Base-by-base conservation (phyloP, 2,888 invertebrate genomes). In the Parnassius smintheus region DNA sequence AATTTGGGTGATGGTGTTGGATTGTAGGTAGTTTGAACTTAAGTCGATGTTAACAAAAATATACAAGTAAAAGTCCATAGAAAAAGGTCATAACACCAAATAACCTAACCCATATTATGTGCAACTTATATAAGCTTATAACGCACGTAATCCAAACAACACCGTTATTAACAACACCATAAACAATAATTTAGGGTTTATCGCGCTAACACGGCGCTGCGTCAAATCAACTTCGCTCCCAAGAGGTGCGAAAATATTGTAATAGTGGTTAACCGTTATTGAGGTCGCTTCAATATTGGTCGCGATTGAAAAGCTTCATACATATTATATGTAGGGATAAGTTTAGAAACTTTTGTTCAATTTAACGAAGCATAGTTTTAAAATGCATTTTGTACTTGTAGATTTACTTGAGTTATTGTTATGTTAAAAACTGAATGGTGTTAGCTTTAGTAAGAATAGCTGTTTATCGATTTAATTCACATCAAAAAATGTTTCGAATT, bases 221-320 rank as follows among this genome's bases (percentile, higher is more conserved):
- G 80, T 83, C 81, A 85, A 84, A 86, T 86, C 84, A 82, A 71
- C 69, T 71, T 65, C 48, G 71, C 68, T 76, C 82, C 79, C 81
- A 58, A 59, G 81, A 76, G 81, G 74, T 75, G 76, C 75, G 75
- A 81, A 82, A 82, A 83, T 57, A 57, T 62, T 57, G 49, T 62
- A 62, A 62, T 81, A 80, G 46, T 56, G 56, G 51, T 72, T 72
- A 74, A 57, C 52, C 65, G 63, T 58, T 65, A 68, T 65, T 58
- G 69, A 70, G 70, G 66, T 65, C 66, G 57, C 68, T 46, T 58
- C 53, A 54, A 49, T 61, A 64, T 66, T 66, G 41, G 54, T 18
- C 22, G 11, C 7, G 25, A 7, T 9, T 52, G 10, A 12, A 25
- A 44, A 45, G 9, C 49, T 49, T 44, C 22, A 35, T 7, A 35